Evolutionary conservation across 2,797 vertebrate species (phyloP).

Genomic region (Sebastes taczanowskii): DNA sequence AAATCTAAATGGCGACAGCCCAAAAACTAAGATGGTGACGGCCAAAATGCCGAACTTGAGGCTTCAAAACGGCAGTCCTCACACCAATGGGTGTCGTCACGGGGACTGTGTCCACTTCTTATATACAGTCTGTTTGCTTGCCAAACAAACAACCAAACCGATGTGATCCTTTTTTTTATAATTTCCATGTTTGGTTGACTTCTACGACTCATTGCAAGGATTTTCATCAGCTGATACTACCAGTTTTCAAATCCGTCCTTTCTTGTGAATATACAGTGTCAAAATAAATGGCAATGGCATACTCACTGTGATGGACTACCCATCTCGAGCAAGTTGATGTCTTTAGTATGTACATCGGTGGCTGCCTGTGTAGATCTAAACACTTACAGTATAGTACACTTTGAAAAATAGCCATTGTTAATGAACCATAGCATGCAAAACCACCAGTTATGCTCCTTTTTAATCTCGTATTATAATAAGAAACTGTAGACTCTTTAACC

Average conservation of each 20-base stretch:
- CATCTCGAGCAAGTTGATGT: neutral
- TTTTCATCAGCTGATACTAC: neutral
- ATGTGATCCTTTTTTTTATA: neutral
- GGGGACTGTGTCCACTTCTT: too few relatives aligned
- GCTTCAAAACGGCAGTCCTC: too few relatives aligned
- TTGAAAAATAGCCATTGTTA: neutral
- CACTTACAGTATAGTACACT: too few relatives aligned
- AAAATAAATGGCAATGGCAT: neutral
- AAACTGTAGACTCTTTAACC: slow-evolving; percentile 15
- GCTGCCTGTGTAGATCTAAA: neutral
- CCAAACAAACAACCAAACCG: neutral
- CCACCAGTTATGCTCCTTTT: neutral
- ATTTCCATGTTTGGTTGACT: neutral
- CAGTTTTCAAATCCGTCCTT: neutral
- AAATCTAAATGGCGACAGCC: rapidly evolving
- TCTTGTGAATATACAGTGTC: neutral
- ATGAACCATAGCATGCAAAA: neutral
- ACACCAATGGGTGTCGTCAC: too few relatives aligned
- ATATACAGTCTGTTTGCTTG: neutral
- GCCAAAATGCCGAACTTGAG: too few relatives aligned
- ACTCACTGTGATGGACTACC: neutral
- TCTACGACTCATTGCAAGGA: neutral
- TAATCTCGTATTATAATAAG: neutral
- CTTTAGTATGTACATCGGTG: neutral
- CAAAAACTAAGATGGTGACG: too few relatives aligned